A percentile compares a stretch with the other conserved stretches of the same genome.
phyloP scores from a whole-genome alignment of 2,113 vertebrate genomes.

The Ondatra zibethicus region DNA sequence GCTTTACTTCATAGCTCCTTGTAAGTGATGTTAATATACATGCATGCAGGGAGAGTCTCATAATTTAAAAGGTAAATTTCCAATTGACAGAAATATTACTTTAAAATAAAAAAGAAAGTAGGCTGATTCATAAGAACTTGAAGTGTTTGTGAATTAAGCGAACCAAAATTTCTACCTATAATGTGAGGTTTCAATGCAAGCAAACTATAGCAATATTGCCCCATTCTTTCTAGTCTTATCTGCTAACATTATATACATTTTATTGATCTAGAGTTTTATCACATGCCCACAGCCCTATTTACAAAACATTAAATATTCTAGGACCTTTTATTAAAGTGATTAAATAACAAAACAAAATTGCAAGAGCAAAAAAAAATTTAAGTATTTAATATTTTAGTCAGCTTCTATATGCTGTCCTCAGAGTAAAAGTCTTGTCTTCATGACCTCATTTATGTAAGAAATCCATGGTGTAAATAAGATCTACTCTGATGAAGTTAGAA shows the following conservation, averaged over 20 bases:
- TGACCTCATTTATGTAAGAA: neutral
- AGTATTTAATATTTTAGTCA: neutral
- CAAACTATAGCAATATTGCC: neutral
- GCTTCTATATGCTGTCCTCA: accelerated
- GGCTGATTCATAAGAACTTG: neutral
- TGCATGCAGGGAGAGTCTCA: neutral
- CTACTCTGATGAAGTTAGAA: neutral
- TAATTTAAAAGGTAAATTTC: neutral
- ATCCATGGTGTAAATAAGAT: neutral
- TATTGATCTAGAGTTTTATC: neutral
- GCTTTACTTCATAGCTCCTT: neutral
- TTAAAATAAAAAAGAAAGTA: neutral
- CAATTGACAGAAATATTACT: neutral
- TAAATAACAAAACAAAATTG: neutral
- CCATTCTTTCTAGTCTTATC: neutral
- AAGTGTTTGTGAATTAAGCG: neutral
- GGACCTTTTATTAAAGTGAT: neutral
- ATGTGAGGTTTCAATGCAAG: neutral
- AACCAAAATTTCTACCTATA: neutral
- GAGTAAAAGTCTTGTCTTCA: neutral
- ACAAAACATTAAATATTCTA: neutral
- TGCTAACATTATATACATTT: neutral
- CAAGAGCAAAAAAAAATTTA: neutral
- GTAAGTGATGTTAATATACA: neutral
- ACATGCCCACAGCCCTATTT: neutral